Evolutionary conservation across 2,888 invertebrate species (phyloP), one percentile per base, ranked within the genome.

Genomic region (Colletes collaris): DNA sequence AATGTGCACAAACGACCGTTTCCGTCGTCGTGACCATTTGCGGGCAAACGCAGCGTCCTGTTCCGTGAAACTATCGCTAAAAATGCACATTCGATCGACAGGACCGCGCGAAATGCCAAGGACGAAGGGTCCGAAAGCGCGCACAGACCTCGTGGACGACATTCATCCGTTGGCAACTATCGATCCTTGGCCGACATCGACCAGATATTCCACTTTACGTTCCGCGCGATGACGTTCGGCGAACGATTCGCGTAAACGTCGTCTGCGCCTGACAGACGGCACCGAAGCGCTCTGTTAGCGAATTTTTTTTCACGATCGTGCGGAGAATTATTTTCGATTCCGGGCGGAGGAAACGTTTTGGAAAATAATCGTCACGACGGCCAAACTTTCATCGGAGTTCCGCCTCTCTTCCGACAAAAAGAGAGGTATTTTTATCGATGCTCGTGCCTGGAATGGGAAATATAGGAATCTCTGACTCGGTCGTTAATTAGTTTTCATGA

Each of bases 221-320:
- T 60, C 59, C 58, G 16, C 4, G 40, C 59, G 37, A 13, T 19
- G 64, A 64, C 49, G 46, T 37, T 69, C 68, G 27, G 66, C 11
- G 50, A 35, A 16, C 11, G 27, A 35, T 44, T 37, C 53, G 59
- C 67, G 53, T 37, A 46, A 74, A 56, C 19, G 19, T 55, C 60
- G 37, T 37, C 27, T 55, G 68, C 53, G 55, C 3, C 56, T 71
- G 71, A 64, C 64, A 64, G 64, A 53, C 69, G 60, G 19, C 55
- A 11, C 16, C 44, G 3, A 27, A 16, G 3, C 10, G 8, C 4
- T 2, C 19, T 13, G 13, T 49, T 49, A 27, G 4, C 11, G 13
- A 2, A 13, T 13, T 58, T 67, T 58, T 67, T 56, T 37, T 55
- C 2, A 13, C 46, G 5, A 7, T 6, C 10, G n/a, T 46, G n/a